Conservation (phyloP, 2,113 vertebrate species). For the Spea multiplicata region DNA sequence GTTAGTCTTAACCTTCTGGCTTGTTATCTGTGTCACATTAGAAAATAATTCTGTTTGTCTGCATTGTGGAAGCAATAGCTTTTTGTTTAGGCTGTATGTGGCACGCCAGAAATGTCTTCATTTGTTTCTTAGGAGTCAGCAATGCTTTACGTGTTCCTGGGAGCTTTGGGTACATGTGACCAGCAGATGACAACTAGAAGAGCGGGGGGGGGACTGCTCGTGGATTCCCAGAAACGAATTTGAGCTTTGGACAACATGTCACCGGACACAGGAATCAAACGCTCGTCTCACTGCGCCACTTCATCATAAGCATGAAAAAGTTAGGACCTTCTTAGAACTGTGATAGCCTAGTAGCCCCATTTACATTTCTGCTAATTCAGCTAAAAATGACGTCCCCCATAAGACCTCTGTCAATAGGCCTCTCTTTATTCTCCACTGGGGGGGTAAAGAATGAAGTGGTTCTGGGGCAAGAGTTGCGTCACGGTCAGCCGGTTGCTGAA, state of each 20-base stretch:
- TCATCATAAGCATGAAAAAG: no score
- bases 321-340: no score
- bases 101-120: background rate
- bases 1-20: background rate
- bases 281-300: background rate
- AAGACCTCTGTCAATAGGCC: no score
- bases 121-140: background rate
- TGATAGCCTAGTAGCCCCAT: no score
- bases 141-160: background rate
- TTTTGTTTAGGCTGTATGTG: background rate
- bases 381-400: no score
- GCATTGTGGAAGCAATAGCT: background rate
- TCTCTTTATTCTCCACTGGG: no score
- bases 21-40: background rate
- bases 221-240: constrained; percentile 37
- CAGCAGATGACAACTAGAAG: constrained; percentile 26
- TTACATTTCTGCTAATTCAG: no score
- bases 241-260: constrained; percentile 30
- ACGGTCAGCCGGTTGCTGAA: no score
- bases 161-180: constrained; percentile 3
- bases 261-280: background rate
- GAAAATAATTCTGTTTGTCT: constrained; percentile 13
- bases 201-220: background rate
- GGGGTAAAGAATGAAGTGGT: no score
- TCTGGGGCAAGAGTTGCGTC: no score